A percentile compares a stretch with the other conserved stretches of the same genome.
phyloP scores from a whole-genome alignment of 2,113 vertebrate genomes.

The Alosa alosa region DNA sequence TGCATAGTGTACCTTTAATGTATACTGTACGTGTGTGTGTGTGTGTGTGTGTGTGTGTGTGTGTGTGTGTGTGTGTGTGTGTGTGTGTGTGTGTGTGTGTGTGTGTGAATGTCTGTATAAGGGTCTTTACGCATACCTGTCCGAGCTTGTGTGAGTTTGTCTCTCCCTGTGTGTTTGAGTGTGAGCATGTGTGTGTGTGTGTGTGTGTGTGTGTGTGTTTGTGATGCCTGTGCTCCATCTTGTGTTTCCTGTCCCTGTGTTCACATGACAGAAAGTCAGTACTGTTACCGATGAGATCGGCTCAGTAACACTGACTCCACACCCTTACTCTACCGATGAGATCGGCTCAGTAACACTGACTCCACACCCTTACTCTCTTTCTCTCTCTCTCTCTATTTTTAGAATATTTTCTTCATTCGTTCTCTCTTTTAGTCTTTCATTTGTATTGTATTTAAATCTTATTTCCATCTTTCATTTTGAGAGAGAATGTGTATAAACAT shows the following conservation, averaged over 20 bases:
- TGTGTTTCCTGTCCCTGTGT: not conserved
- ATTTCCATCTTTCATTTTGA: conserved; percentile 34
- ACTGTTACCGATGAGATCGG: not conserved
- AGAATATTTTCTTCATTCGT: conserved; percentile 9
- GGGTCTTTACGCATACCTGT: not conserved
- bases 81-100: not conserved
- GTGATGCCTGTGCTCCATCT: not conserved
- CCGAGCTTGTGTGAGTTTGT: not conserved
- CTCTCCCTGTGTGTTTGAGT: not conserved
- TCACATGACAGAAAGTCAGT: not conserved
- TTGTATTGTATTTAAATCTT: not conserved
- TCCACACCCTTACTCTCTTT: not conserved
- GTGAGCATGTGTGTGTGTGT: not conserved
- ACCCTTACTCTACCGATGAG: not conserved
- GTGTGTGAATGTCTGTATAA: not conserved
- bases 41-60: no score
- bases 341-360: not conserved
- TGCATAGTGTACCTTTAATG: no score
- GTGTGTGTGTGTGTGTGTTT: not conserved
- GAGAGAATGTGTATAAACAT: conserved; percentile 11
- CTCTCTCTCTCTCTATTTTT: conserved; percentile 37
- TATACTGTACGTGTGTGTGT: no score
- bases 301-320: not conserved
- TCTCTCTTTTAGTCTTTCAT: conserved; percentile 39
- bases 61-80: not conserved